phyloP scores from a whole-genome alignment of 2,797 vertebrate genomes.

The Danio kyathit region DNA sequence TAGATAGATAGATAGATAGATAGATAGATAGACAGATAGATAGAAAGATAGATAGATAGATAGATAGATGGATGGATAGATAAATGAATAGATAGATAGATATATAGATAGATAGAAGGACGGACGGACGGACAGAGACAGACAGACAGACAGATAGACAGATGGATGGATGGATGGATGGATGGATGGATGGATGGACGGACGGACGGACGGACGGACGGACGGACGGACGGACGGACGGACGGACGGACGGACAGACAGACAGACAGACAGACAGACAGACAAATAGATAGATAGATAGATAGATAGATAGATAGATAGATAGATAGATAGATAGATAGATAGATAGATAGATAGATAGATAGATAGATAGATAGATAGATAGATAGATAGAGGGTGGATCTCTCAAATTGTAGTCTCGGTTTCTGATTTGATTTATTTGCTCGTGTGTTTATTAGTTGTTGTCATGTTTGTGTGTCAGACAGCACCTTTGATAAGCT shows the following conservation, averaged over 20 bases:
- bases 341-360: too few relatives aligned
- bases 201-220: too few relatives aligned
- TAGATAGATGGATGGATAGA: background rate
- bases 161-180: background rate
- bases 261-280: background rate
- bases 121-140: too few relatives aligned
- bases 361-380: background rate
- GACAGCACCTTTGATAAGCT: slow-evolving; percentile 18
- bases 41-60: background rate
- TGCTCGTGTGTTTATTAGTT: background rate
- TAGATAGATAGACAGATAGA: background rate
- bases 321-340: too few relatives aligned
- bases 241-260: too few relatives aligned
- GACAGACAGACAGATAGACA: too few relatives aligned
- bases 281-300: too few relatives aligned
- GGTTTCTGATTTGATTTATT: background rate
- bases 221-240: too few relatives aligned
- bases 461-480: slow-evolving; percentile 31
- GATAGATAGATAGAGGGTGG: background rate
- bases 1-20: background rate
- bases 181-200: background rate
- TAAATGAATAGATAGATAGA: too few relatives aligned
- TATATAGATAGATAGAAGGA: too few relatives aligned
- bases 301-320: background rate
- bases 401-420: too few relatives aligned